Percentiles rank a stretch among this genome's conserved stretches.
Conservation (phyloP, 1,140 invertebrate genomes). For the Samia ricini region DNA sequence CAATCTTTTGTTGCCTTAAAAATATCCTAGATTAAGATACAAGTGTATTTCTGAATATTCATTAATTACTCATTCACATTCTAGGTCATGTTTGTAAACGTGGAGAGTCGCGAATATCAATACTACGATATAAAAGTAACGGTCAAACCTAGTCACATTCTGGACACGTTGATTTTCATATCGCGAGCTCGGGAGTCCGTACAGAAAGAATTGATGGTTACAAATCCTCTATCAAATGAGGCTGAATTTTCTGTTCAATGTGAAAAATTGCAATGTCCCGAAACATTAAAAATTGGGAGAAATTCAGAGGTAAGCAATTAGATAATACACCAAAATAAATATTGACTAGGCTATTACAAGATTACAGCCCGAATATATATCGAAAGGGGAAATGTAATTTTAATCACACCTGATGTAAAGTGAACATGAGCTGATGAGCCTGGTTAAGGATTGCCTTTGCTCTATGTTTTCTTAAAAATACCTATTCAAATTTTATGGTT, state of each 20-base stretch:
- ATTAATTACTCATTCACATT: no score
- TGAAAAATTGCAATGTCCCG: slow-evolving; percentile 43
- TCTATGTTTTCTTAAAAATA: no score
- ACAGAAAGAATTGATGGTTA: slow-evolving; percentile 45
- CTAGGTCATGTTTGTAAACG: slow-evolving; percentile 64
- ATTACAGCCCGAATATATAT: no score
- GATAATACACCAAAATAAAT: background rate
- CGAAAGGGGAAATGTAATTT: no score
- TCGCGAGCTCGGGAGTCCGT: slow-evolving; percentile 51
- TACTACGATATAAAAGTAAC: slow-evolving; percentile 52
- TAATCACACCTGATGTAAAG: no score
- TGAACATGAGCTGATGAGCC: no score
- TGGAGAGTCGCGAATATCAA: slow-evolving; percentile 55
- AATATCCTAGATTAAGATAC: no score
- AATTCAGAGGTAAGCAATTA: slow-evolving; percentile 49
- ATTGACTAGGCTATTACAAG: no score
- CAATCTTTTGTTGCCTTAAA: no score
- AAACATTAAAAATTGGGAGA: slow-evolving; percentile 38
- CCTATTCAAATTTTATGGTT: no score
- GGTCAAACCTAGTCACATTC: slow-evolving; percentile 47
- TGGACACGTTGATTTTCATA: slow-evolving; percentile 50
- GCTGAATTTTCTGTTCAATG: slow-evolving; percentile 40
- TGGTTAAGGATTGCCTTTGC: no score
- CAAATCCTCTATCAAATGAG: slow-evolving; percentile 47
- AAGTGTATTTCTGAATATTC: no score